phyloP scores from a whole-genome alignment of 1,140 invertebrate species.

The Phymastichus coffea region DNA sequence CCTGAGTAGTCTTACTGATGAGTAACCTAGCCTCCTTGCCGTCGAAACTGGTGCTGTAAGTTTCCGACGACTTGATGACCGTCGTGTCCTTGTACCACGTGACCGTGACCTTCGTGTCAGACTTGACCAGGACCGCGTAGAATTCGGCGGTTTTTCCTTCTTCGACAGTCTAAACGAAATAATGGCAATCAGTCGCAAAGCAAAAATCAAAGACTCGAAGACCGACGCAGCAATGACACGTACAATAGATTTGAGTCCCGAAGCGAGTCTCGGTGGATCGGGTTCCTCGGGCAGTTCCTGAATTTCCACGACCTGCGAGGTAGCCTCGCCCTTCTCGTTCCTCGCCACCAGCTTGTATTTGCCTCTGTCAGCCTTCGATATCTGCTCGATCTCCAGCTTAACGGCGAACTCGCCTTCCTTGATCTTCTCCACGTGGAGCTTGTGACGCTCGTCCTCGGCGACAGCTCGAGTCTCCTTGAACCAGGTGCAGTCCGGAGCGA shows the following conservation, averaged over 20 bases:
- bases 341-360: slow-evolving; percentile 87
- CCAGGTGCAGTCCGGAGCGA: slow-evolving; percentile 86
- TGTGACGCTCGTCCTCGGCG: slow-evolving; percentile 72
- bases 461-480: slow-evolving; percentile 81
- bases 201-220: neutral
- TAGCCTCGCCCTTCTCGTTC: slow-evolving; percentile 91
- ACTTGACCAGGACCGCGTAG: slow-evolving; percentile 67
- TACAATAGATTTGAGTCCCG: slow-evolving; percentile 73
- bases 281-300: slow-evolving; percentile 75
- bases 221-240: slow-evolving; percentile 40
- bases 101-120: slow-evolving; percentile 76
- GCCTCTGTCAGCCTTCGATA: slow-evolving; percentile 78
- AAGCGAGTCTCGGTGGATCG: slow-evolving; percentile 67
- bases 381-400: slow-evolving; percentile 83
- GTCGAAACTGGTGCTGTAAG: slow-evolving; percentile 75
- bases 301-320: slow-evolving; percentile 85
- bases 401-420: slow-evolving; percentile 85
- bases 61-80: slow-evolving; percentile 69
- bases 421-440: slow-evolving; percentile 73
- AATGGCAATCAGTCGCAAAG: slow-evolving; percentile 21
- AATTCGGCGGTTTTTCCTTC: slow-evolving; percentile 81
- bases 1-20: slow-evolving; percentile 69
- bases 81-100: slow-evolving; percentile 76
- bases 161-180: slow-evolving; percentile 63
- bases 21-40: slow-evolving; percentile 75